Evolutionary conservation across 2,888 invertebrate genomes (phyloP), one percentile per base, ranked within the genome.

Genomic region (Cacoxenus indagator): DNA sequence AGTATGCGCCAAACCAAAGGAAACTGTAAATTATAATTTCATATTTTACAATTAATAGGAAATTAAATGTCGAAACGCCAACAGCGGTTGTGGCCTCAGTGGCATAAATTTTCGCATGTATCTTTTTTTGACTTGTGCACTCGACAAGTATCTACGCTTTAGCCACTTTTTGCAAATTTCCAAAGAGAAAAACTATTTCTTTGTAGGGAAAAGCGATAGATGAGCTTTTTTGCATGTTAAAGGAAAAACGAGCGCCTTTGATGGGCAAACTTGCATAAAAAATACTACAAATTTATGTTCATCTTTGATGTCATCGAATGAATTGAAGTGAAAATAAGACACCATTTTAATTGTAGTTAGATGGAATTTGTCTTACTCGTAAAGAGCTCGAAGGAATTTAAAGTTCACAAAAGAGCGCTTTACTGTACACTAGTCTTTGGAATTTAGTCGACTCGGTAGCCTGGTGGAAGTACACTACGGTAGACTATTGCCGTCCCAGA

Each of bases 11-110:
- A 62, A 69, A 64, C 71, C 22, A 27, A 19, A 74, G 14, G 43
- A 65, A 75, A 78, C 79, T 83, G 82, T 83, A 85, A 84, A 85
- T 84, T 85, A 84, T 86, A 86, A 86, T 86, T 86, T 86, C 86
- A 86, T 85, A 85, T 83, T 77, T 85, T 84, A 86, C 84, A 86
- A 85, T 85, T 81, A 82, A 84, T 81, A 72, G 74, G 76, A 77
- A 81, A 76, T 79, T 79, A 78, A 81, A 76, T 73, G 76, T 73
- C 71, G 51, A 70, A 70, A 46, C 27, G 48, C 70, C 69, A 9
- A 19, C 37, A 4, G 2, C 37, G 37, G 37, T 37, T 68, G 66
- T 67, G 67, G 66, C 69, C n/a, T n/a, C n/a, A n/a, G n/a, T n/a
- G n/a, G 67, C 67, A 57, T 57, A 65, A 57, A 68, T 66, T 57